Conservation (phyloP, 2,888 invertebrate genomes). For the Bombylius discolor region DNA sequence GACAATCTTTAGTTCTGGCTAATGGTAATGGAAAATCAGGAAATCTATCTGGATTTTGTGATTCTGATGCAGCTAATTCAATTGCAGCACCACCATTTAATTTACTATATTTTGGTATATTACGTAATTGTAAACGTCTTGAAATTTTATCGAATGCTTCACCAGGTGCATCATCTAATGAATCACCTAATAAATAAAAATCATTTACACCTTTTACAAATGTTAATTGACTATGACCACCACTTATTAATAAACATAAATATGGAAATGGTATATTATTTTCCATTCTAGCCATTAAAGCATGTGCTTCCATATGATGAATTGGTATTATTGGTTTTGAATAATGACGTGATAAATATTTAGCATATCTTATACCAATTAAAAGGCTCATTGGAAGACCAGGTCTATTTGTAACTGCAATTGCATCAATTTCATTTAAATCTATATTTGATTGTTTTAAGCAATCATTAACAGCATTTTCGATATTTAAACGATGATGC, state of each 20-base stretch:
- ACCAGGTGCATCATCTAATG: constrained; percentile 80
- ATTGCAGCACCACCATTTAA: constrained; percentile 76
- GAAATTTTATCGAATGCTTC: constrained; percentile 91
- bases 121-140: constrained; percentile 67
- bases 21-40: constrained; percentile 50
- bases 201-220: constrained; percentile 59
- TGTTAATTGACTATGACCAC: constrained; percentile 79
- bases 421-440: constrained; percentile 61
- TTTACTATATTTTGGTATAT: constrained; percentile 50
- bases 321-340: constrained; percentile 82
- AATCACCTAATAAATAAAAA: constrained; percentile 67
- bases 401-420: constrained; percentile 86
- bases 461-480: constrained; percentile 53
- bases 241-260: constrained; percentile 78
- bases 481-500: constrained; percentile 68
- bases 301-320: constrained; percentile 99
- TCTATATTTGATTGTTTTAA: constrained; percentile 45
- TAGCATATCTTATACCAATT: constrained; percentile 74
- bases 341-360: constrained; percentile 50
- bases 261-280: constrained; percentile 67
- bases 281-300: constrained; percentile 71
- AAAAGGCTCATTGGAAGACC: constrained; percentile 64
- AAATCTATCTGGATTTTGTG: constrained; percentile 51
- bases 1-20: constrained; percentile 56
- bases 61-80: constrained; percentile 60